phyloP scores from a whole-genome alignment of 2,113 vertebrate species.

The Motacilla tschutschensis region DNA sequence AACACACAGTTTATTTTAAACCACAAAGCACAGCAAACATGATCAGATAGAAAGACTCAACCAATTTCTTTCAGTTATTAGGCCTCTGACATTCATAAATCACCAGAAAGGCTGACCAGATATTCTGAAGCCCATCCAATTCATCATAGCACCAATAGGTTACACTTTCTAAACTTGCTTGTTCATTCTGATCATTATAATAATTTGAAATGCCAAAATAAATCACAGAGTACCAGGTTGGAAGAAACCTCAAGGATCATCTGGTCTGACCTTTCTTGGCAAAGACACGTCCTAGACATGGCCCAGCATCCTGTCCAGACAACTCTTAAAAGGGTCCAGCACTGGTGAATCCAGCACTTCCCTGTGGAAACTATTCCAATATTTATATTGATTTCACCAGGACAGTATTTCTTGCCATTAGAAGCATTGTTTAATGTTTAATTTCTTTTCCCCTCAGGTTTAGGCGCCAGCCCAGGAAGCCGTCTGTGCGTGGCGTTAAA shows the following conservation, averaged over 20 bases:
- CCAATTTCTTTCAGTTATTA: not conserved
- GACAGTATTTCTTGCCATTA: not conserved
- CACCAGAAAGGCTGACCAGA: constrained; percentile 9
- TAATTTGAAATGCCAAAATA: constrained; percentile 41
- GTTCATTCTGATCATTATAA: constrained; percentile 22
- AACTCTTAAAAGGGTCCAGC: not conserved
- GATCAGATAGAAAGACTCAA: not conserved
- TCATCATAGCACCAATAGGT: not conserved
- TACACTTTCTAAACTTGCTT: constrained; percentile 18
- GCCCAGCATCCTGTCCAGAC: not conserved
- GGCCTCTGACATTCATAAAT: constrained; percentile 38
- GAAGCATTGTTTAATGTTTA: not conserved
- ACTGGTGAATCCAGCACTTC: not conserved
- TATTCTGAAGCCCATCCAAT: not conserved
- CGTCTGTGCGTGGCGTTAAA: not conserved
- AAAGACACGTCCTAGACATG: not conserved
- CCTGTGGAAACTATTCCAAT: not conserved
- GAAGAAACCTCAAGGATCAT: not conserved
- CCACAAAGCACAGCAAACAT: not conserved
- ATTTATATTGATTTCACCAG: not conserved
- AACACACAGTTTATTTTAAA: not conserved
- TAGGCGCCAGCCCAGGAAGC: not conserved
- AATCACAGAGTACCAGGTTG: not conserved
- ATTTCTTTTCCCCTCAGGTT: not conserved
- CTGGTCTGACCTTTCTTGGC: not conserved